Conservation (phyloP, 2,113 vertebrate genomes). For the Nesoenas mayeri region DNA sequence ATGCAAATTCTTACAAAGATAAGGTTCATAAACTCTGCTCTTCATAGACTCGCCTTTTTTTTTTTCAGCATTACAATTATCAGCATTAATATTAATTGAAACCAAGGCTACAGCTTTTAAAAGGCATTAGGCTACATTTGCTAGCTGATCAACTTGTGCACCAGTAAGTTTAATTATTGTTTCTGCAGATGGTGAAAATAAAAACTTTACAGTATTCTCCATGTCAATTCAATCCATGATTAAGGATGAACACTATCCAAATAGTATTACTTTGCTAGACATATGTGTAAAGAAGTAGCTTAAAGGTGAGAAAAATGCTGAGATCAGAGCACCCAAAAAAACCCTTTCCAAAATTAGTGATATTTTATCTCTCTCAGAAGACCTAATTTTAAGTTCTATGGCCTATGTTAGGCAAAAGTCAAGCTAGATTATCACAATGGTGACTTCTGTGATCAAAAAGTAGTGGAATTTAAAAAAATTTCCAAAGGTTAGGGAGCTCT, state of each 20-base stretch:
- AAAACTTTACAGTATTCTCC: background rate
- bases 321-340: conserved; percentile 8
- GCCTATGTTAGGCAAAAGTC: conserved; percentile 42
- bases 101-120: background rate
- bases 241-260: background rate
- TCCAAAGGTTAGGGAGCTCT: background rate
- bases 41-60: background rate
- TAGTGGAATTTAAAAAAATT: background rate
- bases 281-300: background rate
- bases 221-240: background rate
- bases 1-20: background rate
- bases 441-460: conserved; percentile 38
- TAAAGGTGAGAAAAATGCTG: background rate
- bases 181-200: background rate
- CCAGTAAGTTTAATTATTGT: background rate
- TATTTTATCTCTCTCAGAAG: background rate
- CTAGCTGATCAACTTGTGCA: background rate
- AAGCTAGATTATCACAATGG: conserved; percentile 69
- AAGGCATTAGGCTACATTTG: background rate
- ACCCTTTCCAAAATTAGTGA: background rate
- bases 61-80: background rate
- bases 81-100: background rate
- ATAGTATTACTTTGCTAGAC: background rate
- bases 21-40: background rate
- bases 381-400: conserved; percentile 24